These are phyloP conservation scores for Lutraria lutraria DNA, from an alignment of 2,888 invertebrate genomes.

Conservation along the genomic window DNA sequence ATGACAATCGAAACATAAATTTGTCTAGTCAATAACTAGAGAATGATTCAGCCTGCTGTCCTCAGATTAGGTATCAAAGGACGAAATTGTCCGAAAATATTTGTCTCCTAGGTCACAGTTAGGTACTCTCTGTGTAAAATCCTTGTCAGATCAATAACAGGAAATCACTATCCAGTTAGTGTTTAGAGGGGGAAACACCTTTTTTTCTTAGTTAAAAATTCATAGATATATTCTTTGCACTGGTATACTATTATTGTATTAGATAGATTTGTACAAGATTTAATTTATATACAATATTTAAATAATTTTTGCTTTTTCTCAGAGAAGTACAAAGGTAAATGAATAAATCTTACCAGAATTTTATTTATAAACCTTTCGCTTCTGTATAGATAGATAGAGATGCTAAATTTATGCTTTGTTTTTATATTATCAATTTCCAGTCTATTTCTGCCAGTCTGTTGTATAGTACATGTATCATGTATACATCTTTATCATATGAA, in stretches of 20 bases:
- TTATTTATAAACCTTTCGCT: not conserved
- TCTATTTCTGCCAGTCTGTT: not conserved
- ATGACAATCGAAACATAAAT: no score
- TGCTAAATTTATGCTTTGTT: not conserved
- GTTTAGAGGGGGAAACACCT: no score
- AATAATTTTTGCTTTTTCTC: constrained; percentile 48
- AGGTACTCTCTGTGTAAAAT: no score
- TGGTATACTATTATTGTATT: not conserved
- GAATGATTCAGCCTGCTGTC: no score
- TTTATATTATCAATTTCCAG: not conserved
- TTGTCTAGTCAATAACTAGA: no score
- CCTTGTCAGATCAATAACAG: no score
- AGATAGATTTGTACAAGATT: not conserved
- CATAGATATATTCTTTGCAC: not conserved
- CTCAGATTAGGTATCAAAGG: no score
- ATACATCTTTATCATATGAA: not conserved
- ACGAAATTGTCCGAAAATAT: no score
- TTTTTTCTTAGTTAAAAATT: no score
- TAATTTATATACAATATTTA: not conserved
- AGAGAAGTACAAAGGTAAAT: constrained; percentile 69
- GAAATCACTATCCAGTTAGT: no score
- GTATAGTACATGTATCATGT: not conserved
- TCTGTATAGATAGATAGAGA: not conserved
- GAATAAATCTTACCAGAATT: not conserved
- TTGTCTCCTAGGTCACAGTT: no score